phyloP scores from a whole-genome alignment of 2,888 invertebrate genomes.

The Strigamia transsilvanica region DNA sequence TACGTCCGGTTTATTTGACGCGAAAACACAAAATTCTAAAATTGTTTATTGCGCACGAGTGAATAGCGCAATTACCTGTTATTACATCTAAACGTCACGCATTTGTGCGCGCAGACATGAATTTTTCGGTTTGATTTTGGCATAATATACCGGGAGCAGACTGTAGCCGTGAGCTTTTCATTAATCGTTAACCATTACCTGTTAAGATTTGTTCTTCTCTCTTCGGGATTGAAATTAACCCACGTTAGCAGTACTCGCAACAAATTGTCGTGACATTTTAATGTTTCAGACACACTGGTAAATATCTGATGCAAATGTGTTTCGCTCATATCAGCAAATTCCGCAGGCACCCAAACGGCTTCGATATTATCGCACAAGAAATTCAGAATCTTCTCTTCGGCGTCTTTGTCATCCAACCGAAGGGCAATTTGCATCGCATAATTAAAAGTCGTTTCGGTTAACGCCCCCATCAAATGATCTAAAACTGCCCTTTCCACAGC shows the following conservation, averaged over 20 bases:
- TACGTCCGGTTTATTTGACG: too few relatives aligned
- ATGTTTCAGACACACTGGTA: background rate
- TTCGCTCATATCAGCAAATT: slow-evolving; percentile 33
- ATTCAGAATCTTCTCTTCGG: background rate
- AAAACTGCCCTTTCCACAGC: slow-evolving; percentile 17
- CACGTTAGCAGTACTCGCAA: slow-evolving; percentile 22
- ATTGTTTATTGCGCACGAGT: too few relatives aligned
- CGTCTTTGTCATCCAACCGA: slow-evolving; percentile 13
- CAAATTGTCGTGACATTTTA: slow-evolving; percentile 19
- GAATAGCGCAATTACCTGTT: too few relatives aligned
- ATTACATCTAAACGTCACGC: too few relatives aligned
- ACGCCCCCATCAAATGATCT: slow-evolving; percentile 1
- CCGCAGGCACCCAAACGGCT: slow-evolving; percentile 33
- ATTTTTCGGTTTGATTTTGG: too few relatives aligned
- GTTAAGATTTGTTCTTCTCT: slow-evolving; percentile 21
- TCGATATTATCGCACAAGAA: slow-evolving; percentile 23
- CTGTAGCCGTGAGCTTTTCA: too few relatives aligned
- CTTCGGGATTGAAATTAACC: slow-evolving; percentile 42
- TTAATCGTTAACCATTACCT: background rate
- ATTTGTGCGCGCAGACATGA: too few relatives aligned
- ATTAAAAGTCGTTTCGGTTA: slow-evolving; percentile 10
- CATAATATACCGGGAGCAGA: too few relatives aligned
- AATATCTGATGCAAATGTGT: slow-evolving; percentile 24
- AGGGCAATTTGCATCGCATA: slow-evolving; percentile 17
- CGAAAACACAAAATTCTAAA: too few relatives aligned